These are phyloP conservation scores for Heliconius aoede DNA, from an alignment of 2,888 invertebrate species.

Conservation along the genomic window DNA sequence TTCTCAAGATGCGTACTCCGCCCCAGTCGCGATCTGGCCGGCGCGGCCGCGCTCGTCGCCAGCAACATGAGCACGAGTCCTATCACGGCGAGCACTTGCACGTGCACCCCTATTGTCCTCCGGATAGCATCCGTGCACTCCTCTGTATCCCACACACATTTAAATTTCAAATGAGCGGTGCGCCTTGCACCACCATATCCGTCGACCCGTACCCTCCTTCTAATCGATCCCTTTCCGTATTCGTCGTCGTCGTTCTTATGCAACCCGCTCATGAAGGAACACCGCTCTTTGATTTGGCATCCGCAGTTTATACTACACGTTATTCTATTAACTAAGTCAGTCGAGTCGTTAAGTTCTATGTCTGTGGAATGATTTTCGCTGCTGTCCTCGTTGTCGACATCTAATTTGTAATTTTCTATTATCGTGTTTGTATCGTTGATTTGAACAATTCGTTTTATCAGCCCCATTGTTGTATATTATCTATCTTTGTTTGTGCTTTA, in stretches of 20 bases:
- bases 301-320: constrained; percentile 59
- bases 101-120: constrained; percentile 71
- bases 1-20: constrained; percentile 65
- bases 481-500: constrained; percentile 16
- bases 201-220: constrained; percentile 66
- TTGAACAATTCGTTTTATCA: constrained; percentile 32
- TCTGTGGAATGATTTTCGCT: constrained; percentile 71
- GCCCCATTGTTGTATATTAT: constrained; percentile 41
- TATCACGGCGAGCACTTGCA: constrained; percentile 62
- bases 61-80: constrained; percentile 68
- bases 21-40: constrained; percentile 58
- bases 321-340: constrained; percentile 78
- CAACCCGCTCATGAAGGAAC: constrained; percentile 59
- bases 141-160: constrained; percentile 66
- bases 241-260: constrained; percentile 69
- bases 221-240: constrained; percentile 73
- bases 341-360: constrained; percentile 60
- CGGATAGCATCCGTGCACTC: constrained; percentile 62
- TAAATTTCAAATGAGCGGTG: constrained; percentile 75
- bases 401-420: constrained; percentile 54
- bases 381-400: constrained; percentile 58
- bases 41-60: constrained; percentile 68
- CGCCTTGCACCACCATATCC: constrained; percentile 68
- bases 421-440: constrained; percentile 49
- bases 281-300: constrained; percentile 64